A percentile compares a stretch with the other conserved stretches of the same genome.
Conservation (phyloP, 2,888 invertebrate species). For the Mechanitis mazaeus region DNA sequence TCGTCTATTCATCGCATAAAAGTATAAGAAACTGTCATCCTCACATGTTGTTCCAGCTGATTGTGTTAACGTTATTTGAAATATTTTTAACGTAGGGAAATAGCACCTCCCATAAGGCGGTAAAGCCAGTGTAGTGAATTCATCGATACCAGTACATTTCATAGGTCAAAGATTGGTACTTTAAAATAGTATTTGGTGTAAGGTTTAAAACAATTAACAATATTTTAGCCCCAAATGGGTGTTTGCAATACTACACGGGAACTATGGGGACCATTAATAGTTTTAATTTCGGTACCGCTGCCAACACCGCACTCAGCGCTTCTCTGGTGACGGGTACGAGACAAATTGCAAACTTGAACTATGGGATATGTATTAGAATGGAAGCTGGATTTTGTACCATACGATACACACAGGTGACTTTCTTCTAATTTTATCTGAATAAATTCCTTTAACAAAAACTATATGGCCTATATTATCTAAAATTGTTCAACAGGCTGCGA, state of each 20-base stretch:
- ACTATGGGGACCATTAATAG: conserved; percentile 80
- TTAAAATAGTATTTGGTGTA: neutral
- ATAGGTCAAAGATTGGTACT: too few species aligned
- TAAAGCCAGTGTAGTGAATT: too few species aligned
- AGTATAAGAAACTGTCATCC: too few species aligned
- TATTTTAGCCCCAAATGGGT: conserved; percentile 83
- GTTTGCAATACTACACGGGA: conserved; percentile 84
- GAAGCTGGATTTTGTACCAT: conserved; percentile 84
- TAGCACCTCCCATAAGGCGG: too few species aligned
- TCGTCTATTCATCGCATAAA: too few species aligned
- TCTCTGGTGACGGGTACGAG: conserved; percentile 80
- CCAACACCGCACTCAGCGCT: conserved; percentile 73
- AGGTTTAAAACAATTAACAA: neutral
- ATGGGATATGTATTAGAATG: conserved; percentile 87
- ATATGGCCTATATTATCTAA: neutral
- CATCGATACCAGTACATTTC: too few species aligned
- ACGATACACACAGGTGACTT: conserved; percentile 76
- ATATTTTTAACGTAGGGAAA: too few species aligned
- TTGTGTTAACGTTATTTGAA: too few species aligned
- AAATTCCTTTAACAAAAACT: neutral
- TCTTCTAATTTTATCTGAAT: neutral
- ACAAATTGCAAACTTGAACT: conserved; percentile 82
- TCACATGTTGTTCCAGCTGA: too few species aligned
- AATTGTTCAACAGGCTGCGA: conserved; percentile 39
- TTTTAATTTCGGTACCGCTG: conserved; percentile 84